Conservation (phyloP, 2,113 vertebrate species). For the Prionailurus viverrinus region DNA sequence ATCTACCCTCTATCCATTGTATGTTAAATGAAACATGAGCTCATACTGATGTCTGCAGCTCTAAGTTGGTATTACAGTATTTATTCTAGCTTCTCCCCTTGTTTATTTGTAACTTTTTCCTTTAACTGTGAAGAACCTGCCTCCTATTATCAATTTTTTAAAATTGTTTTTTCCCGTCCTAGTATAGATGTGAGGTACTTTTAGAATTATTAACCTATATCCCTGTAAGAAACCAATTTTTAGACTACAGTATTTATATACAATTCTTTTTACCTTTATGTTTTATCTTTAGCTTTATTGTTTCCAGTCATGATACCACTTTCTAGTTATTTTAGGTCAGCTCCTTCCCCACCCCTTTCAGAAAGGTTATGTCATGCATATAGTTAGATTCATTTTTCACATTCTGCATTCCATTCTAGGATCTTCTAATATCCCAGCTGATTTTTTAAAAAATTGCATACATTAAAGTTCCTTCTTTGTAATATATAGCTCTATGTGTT, state of each 20-base stretch:
- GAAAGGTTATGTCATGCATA: background rate
- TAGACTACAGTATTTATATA: background rate
- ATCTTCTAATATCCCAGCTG: background rate
- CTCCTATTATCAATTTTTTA: background rate
- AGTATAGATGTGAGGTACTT: background rate
- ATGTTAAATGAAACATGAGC: background rate
- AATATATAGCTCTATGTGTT: background rate
- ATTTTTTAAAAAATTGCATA: background rate
- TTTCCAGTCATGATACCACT: background rate
- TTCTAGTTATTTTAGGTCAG: background rate
- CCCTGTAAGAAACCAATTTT: background rate
- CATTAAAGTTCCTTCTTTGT: background rate
- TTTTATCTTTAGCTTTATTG: background rate
- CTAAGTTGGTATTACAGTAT: background rate
- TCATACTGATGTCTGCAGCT: background rate
- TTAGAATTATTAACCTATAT: background rate
- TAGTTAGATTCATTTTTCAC: conserved; percentile 21
- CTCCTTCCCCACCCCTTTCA: background rate
- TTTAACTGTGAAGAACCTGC: background rate
- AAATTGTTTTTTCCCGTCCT: background rate
- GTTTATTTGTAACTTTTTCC: background rate
- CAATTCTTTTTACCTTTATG: background rate
- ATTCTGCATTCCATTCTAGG: background rate
- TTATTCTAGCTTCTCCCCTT: background rate
- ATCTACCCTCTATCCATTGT: background rate